These are phyloP conservation scores for Haplotaxodon microlepis DNA, from an alignment of 2,113 vertebrate genomes.

Conservation along the genomic window DNA sequence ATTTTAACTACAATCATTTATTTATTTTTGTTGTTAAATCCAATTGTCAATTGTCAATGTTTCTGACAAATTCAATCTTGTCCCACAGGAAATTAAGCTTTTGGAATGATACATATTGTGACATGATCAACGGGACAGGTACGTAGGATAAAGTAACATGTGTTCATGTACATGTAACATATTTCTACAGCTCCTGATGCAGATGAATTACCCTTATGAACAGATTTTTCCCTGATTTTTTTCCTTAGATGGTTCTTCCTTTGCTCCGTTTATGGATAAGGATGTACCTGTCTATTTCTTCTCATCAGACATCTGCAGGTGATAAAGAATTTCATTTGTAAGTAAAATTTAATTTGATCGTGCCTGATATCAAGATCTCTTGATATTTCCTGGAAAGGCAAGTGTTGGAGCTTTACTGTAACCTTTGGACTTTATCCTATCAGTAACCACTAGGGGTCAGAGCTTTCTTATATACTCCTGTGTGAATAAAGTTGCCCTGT, in stretches of 20 bases:
- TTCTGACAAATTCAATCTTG: not conserved
- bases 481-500: not conserved
- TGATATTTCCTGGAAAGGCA: not conserved
- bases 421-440: not conserved
- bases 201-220: not conserved
- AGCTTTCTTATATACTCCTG: not conserved
- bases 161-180: not conserved
- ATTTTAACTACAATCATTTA: not conserved
- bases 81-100: constrained; percentile 72
- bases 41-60: not conserved
- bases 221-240: not conserved
- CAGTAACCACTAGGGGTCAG: constrained; percentile 50
- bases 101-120: constrained; percentile 78
- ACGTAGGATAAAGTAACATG: not conserved
- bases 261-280: constrained; percentile 83
- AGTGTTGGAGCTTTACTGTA: not conserved
- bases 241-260: constrained; percentile 83
- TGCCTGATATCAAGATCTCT: not conserved
- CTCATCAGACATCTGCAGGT: constrained; percentile 95
- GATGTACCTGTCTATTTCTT: constrained; percentile 77
- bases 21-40: not conserved
- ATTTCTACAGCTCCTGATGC: not conserved
- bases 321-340: not conserved
- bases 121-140: constrained; percentile 94
- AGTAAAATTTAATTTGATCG: not conserved